Evolutionary conservation across 2,797 vertebrate species (phyloP).

Genomic region (Gallinago stenura): DNA sequence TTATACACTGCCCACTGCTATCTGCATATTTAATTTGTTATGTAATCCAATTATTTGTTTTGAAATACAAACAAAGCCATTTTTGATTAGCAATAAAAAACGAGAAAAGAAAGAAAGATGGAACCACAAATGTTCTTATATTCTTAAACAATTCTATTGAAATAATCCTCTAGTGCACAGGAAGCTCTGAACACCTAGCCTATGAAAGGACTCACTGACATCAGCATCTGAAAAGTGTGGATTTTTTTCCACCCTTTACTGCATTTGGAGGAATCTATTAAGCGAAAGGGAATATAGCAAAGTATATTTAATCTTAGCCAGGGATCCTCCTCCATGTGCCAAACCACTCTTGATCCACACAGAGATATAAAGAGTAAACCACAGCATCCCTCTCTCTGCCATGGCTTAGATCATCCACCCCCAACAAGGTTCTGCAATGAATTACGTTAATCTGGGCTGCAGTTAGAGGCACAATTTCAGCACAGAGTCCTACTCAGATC

Average conservation of each 20-base stretch:
- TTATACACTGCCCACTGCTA: background rate
- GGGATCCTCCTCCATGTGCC: background rate
- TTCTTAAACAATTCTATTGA: background rate
- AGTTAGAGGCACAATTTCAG: background rate
- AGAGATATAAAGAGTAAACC: background rate
- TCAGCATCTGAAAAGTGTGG: background rate
- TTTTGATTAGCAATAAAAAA: background rate
- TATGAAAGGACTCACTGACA: background rate
- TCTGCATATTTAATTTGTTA: background rate
- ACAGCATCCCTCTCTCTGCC: background rate
- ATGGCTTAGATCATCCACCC: accelerated
- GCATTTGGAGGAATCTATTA: background rate
- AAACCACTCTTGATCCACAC: background rate
- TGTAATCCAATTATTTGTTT: background rate
- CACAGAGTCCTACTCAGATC: background rate
- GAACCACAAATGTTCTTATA: background rate
- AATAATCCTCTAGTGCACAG: background rate
- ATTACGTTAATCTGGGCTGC: accelerated
- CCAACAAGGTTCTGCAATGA: background rate
- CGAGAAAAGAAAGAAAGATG: background rate
- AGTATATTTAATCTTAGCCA: background rate
- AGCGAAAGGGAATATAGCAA: background rate
- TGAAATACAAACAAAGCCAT: background rate
- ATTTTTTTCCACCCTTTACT: background rate
- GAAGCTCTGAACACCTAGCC: background rate